Percentiles rank a stretch among this genome's conserved stretches.
Evolutionary conservation across 1,140 invertebrate species (phyloP).

Genomic region (Hesperophylax magnus): DNA sequence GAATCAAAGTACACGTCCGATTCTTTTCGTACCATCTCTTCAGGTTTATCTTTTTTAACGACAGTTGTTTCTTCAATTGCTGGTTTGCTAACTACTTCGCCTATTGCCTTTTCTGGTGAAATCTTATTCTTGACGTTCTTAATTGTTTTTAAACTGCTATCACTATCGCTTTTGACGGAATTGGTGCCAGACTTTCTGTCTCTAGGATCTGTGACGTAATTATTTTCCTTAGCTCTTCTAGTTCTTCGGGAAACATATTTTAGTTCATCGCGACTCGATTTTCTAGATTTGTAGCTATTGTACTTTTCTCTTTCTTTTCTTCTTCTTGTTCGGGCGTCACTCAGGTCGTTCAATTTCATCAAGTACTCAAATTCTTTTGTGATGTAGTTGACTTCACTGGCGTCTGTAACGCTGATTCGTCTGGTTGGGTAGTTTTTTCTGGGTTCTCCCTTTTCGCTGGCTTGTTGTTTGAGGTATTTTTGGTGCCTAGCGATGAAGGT

Average conservation of each 20-base stretch:
- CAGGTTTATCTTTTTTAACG: slow-evolving; percentile 8
- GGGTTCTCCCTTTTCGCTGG: not conserved
- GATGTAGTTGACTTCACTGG: slow-evolving; percentile 41
- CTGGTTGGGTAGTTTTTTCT: not conserved
- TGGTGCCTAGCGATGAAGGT: slow-evolving; percentile 39
- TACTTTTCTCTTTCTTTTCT: slow-evolving; percentile 42
- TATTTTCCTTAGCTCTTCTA: slow-evolving; percentile 33
- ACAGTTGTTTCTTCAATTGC: slow-evolving; percentile 14
- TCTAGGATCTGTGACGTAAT: slow-evolving; percentile 27
- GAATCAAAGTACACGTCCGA: slow-evolving; percentile 48
- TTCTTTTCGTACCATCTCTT: slow-evolving; percentile 13
- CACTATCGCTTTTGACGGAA: slow-evolving; percentile 30
- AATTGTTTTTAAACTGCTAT: slow-evolving; percentile 33
- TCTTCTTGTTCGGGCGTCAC: slow-evolving; percentile 19
- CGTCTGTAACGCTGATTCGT: slow-evolving; percentile 29
- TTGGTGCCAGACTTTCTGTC: slow-evolving; percentile 15
- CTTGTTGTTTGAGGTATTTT: slow-evolving; percentile 29
- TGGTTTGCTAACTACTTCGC: not conserved
- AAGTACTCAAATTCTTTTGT: slow-evolving; percentile 47
- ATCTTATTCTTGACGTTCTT: slow-evolving; percentile 27
- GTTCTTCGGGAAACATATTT: slow-evolving; percentile 26
- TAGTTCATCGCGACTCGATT: slow-evolving; percentile 34
- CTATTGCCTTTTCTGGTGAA: not conserved
- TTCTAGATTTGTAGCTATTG: slow-evolving; percentile 35
- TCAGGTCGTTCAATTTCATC: slow-evolving; percentile 40